Evolutionary conservation across 1,140 invertebrate genomes (phyloP).

Genomic region (Drosophila mauritiana): DNA sequence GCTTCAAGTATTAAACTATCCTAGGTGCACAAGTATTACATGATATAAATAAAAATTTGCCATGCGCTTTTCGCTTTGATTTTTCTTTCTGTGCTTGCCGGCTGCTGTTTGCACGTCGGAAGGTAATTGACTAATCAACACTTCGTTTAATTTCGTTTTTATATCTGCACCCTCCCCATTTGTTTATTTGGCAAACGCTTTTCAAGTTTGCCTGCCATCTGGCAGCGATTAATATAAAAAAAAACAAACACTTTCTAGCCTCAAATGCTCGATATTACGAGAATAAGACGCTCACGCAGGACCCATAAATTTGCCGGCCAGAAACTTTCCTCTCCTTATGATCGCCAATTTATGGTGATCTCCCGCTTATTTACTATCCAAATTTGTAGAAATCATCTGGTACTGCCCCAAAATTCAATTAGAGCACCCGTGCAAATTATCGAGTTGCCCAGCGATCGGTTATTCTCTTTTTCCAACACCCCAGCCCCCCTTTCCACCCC

Average conservation of each 20-base stretch:
- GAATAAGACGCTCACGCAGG: constrained; percentile 31
- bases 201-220: constrained; percentile 52
- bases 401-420: constrained; percentile 65
- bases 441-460: constrained; percentile 34
- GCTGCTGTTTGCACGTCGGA: constrained; percentile 40
- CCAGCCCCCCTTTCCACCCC: background rate
- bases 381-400: constrained; percentile 44
- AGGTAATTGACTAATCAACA: constrained; percentile 76
- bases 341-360: constrained; percentile 25
- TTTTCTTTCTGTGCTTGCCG: constrained; percentile 7
- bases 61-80: background rate
- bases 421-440: constrained; percentile 69
- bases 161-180: constrained; percentile 61
- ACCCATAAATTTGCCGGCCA: constrained; percentile 36
- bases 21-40: background rate
- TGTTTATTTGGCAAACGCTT: constrained; percentile 72
- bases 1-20: background rate
- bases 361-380: constrained; percentile 31
- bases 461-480: constrained; percentile 32
- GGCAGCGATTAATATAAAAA: constrained; percentile 56
- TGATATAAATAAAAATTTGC: background rate
- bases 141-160: constrained; percentile 77
- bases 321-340: constrained; percentile 44
- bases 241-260: constrained; percentile 14
- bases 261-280: constrained; percentile 17